Conservation (phyloP, 1,140 invertebrate genomes). For the Wiebesia pumilae region DNA sequence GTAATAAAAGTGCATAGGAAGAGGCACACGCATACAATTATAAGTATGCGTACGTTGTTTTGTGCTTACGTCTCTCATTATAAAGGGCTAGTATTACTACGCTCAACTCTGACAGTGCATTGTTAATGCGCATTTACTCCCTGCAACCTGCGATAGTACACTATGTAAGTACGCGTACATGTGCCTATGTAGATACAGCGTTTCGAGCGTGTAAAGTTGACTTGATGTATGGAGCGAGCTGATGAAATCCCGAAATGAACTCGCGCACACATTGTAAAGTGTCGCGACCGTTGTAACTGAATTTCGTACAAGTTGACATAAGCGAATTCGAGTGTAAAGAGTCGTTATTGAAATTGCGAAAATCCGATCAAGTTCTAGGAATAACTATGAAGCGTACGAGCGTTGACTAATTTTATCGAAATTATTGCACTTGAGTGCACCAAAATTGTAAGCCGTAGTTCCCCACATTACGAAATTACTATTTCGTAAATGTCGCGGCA, state of each 20-base stretch:
- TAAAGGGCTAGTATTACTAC: background rate
- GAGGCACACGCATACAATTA: no score
- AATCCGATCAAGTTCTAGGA: no score
- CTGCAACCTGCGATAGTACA: background rate
- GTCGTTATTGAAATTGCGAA: conserved; percentile 26
- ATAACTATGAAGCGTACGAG: no score
- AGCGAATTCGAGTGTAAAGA: conserved; percentile 44
- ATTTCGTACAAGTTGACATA: conserved; percentile 48
- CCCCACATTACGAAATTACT: no score
- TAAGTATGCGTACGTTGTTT: background rate
- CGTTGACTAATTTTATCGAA: no score
- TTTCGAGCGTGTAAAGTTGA: background rate
- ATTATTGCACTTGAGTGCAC: no score
- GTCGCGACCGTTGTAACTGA: background rate
- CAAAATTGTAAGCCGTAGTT: no score
- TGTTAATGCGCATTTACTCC: conserved; percentile 11
- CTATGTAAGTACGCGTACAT: background rate
- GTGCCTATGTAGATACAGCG: background rate
- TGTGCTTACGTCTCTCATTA: background rate
- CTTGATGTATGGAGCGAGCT: background rate
- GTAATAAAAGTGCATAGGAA: no score
- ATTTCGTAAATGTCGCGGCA: no score
- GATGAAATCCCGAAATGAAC: background rate
- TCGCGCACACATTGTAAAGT: background rate
- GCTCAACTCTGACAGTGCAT: background rate